Conservation (phyloP, 2,113 vertebrate species). For the Pipra filicauda region DNA sequence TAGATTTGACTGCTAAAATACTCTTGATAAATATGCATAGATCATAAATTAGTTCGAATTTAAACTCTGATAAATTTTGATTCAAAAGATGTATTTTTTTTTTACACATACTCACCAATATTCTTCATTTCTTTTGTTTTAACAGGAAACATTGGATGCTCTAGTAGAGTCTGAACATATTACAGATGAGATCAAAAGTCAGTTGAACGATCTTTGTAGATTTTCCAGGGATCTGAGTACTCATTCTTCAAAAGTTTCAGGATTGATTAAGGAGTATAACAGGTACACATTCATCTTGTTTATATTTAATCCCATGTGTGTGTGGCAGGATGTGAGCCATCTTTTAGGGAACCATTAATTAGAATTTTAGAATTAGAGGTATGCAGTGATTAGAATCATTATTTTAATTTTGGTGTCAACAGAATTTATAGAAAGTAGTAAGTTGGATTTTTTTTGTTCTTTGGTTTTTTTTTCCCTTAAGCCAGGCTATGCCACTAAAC, state of each 20-base stretch:
- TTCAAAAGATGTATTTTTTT: not conserved
- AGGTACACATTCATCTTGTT: constrained; percentile 78
- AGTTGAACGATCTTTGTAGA: constrained; percentile 90
- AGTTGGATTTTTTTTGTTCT: not conserved
- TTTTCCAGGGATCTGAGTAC: constrained; percentile 89
- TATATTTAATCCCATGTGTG: not conserved
- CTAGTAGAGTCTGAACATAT: constrained; percentile 86
- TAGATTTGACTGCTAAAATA: not conserved
- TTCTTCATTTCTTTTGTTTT: not conserved
- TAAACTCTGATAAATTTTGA: not conserved
- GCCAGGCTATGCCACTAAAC: not conserved
- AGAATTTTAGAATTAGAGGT: not conserved
- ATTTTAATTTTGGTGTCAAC: not conserved
- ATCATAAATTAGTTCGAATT: not conserved
- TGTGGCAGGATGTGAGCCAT: rapidly evolving
- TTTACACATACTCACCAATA: not conserved
- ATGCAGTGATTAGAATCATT: not conserved
- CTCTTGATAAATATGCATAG: not conserved
- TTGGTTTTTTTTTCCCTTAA: not conserved
- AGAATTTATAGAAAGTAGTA: not conserved
- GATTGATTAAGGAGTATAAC: constrained; percentile 94
- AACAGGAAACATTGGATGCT: constrained; percentile 84
- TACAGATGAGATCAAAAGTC: constrained; percentile 90
- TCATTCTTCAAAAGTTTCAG: constrained; percentile 89
- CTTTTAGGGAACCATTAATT: not conserved